phyloP scores from a whole-genome alignment of 2,113 vertebrate genomes.

The Oceanites oceanicus region DNA sequence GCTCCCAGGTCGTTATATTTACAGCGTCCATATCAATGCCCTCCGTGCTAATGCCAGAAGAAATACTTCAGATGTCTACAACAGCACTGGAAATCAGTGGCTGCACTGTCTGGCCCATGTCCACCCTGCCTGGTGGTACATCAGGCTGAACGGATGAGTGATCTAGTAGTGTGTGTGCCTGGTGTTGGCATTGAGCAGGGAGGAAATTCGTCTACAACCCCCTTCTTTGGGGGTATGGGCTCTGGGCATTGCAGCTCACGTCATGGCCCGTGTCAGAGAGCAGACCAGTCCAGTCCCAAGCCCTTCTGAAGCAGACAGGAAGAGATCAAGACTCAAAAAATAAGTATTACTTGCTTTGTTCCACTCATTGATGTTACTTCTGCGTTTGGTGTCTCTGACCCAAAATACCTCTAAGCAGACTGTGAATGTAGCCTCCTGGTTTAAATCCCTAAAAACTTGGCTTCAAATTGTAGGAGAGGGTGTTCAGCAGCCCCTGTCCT shows the following conservation, averaged over 20 bases:
- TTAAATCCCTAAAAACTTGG: background rate
- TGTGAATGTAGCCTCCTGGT: background rate
- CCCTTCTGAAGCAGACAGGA: background rate
- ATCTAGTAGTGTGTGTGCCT: fast-evolving
- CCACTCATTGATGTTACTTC: background rate
- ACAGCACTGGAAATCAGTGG: background rate
- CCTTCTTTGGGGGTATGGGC: background rate
- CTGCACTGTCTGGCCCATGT: background rate
- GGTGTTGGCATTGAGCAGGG: fast-evolving
- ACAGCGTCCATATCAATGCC: fast-evolving
- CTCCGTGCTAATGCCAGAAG: background rate
- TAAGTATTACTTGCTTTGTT: background rate
- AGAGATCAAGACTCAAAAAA: background rate
- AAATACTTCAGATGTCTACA: background rate
- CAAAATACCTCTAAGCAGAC: background rate
- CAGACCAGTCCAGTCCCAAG: background rate
- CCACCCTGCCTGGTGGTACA: background rate
- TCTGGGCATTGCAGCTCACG: background rate
- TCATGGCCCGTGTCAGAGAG: background rate
- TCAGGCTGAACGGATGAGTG: background rate
- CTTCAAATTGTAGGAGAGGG: background rate
- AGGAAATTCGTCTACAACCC: background rate
- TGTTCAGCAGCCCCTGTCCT: background rate
- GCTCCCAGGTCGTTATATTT: background rate
- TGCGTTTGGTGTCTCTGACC: background rate